These are phyloP conservation scores for Piaya cayana DNA, from an alignment of 2,113 vertebrate genomes.

Conservation along the genomic window DNA sequence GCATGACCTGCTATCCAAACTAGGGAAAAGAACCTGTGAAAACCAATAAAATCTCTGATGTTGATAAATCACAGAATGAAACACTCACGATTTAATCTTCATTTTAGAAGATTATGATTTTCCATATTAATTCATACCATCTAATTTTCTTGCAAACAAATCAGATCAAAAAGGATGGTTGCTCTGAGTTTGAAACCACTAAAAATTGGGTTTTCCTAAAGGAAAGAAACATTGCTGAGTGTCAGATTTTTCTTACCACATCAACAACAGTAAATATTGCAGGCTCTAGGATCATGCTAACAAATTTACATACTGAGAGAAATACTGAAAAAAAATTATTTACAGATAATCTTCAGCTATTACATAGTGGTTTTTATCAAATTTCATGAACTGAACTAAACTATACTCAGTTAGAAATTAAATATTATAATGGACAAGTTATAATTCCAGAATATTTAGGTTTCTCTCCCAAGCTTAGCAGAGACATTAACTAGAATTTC, in stretches of 20 bases:
- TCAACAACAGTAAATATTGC: neutral
- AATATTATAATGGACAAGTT: neutral
- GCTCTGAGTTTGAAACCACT: neutral
- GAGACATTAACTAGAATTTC: neutral
- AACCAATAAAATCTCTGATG: neutral
- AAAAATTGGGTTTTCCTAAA: neutral
- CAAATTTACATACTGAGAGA: neutral
- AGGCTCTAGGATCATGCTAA: neutral
- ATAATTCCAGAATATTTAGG: neutral
- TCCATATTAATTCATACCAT: neutral
- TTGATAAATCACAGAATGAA: neutral
- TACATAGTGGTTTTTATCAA: neutral
- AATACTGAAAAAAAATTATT: neutral
- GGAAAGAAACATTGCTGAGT: neutral
- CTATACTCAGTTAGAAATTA: neutral
- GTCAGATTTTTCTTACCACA: neutral
- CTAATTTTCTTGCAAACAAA: neutral
- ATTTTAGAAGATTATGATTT: neutral
- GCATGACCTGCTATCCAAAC: neutral
- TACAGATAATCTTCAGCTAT: neutral
- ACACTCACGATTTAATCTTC: neutral
- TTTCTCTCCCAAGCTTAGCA: neutral
- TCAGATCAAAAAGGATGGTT: neutral
- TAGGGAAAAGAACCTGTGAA: neutral
- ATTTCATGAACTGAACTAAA: neutral